phyloP scores from a whole-genome alignment of 2,113 vertebrate species.

The Syngnathus floridae region DNA sequence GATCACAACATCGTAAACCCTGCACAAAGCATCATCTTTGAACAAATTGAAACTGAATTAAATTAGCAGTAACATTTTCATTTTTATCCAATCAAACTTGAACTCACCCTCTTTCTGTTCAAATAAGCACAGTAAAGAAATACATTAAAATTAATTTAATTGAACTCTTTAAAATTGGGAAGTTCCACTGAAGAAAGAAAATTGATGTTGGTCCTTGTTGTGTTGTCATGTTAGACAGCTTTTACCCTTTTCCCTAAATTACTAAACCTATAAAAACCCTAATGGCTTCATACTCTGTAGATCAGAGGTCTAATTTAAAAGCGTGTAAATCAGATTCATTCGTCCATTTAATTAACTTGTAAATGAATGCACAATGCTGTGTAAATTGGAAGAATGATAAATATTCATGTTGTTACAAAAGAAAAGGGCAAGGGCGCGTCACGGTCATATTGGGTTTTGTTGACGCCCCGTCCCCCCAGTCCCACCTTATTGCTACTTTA shows the following conservation, averaged over 20 bases:
- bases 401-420: conserved; percentile 55
- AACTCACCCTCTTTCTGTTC: too few relatives aligned
- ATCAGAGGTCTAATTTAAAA: conserved; percentile 39
- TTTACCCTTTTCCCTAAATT: conserved; percentile 15
- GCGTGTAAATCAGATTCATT: conserved; percentile 53
- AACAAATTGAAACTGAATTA: too few relatives aligned
- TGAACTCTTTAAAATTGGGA: too few relatives aligned
- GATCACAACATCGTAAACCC: neutral
- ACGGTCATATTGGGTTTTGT: conserved; percentile 2
- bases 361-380: conserved; percentile 59
- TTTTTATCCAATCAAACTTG: too few relatives aligned
- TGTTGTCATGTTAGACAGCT: neutral
- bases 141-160: too few relatives aligned
- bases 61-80: too few relatives aligned
- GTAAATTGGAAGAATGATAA: conserved; percentile 54
- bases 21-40: too few relatives aligned
- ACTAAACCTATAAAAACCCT: conserved; percentile 40
- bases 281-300: conserved; percentile 25
- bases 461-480: neutral
- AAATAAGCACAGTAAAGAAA: too few relatives aligned
- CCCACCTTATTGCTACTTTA: conserved; percentile 56
- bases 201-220: neutral
- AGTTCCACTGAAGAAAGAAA: too few relatives aligned
- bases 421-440: conserved; percentile 45
- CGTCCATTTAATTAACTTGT: conserved; percentile 63